phyloP scores from a whole-genome alignment of 2,797 vertebrate genomes.

The Sebastolobus alascanus region DNA sequence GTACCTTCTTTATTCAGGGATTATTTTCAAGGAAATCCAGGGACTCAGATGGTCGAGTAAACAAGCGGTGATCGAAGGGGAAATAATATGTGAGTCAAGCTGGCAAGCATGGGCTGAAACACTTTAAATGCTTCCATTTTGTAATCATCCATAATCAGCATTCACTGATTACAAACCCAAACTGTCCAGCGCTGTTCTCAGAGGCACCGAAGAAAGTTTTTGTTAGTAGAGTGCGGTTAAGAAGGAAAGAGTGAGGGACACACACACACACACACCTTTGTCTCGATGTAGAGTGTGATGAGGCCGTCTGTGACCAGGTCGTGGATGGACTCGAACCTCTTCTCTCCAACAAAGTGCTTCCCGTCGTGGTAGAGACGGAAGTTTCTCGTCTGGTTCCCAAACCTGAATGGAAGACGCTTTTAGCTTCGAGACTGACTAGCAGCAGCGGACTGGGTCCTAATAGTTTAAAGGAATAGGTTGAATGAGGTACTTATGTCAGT shows the following conservation, averaged over 20 bases:
- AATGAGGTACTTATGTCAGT: no score
- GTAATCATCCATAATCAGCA: neutral
- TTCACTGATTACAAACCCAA: neutral
- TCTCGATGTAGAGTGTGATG: conserved; percentile 98
- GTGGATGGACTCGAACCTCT: conserved; percentile 98
- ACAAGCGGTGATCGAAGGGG: neutral
- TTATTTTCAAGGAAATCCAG: neutral
- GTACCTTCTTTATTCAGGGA: neutral
- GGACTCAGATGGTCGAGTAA: neutral
- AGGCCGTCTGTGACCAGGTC: conserved; percentile 99
- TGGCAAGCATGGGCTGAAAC: neutral
- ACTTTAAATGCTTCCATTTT: neutral
- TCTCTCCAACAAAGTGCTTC: conserved; percentile 99
- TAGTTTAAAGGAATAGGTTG: neutral
- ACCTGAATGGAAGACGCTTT: conserved; percentile 80
- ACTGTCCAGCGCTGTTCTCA: neutral
- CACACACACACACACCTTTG: conserved; percentile 82
- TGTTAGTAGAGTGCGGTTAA: neutral
- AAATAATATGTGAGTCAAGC: neutral
- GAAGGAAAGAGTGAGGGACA: neutral
- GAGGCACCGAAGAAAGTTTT: neutral
- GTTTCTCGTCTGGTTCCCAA: conserved; percentile 98
- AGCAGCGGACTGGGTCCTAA: no score
- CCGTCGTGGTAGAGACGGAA: conserved; percentile 99
- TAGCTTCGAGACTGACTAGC: neutral